A percentile compares a stretch with the other conserved stretches of the same genome.
Evolutionary conservation across 2,797 vertebrate species (phyloP).

Genomic region (Knipowitschia caucasica): DNA sequence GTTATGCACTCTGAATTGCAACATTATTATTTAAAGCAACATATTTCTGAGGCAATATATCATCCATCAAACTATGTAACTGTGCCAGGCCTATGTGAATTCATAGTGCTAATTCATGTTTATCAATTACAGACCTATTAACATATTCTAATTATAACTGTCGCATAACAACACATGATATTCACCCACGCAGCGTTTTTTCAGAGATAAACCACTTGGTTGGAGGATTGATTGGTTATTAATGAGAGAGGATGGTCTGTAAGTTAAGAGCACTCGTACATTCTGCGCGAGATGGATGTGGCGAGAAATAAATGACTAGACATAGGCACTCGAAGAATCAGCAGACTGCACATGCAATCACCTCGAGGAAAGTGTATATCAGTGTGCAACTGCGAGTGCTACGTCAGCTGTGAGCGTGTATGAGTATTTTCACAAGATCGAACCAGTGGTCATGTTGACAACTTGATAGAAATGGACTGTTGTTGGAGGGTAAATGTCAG

Average conservation of each 20-base stretch:
- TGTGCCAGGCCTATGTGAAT: no score
- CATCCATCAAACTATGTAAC: no score
- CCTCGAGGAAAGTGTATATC: not conserved
- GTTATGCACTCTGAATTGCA: no score
- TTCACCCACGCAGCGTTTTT: not conserved
- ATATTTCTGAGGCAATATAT: no score
- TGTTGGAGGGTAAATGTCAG: constrained; percentile 16
- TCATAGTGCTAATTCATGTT: not conserved
- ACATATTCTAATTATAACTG: not conserved
- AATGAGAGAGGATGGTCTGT: constrained; percentile 15
- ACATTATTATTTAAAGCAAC: no score
- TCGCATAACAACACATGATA: not conserved
- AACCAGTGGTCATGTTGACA: not conserved
- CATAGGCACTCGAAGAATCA: not conserved
- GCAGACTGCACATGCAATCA: not conserved
- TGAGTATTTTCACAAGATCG: not conserved
- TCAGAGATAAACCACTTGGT: not conserved
- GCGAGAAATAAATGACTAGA: constrained; percentile 11
- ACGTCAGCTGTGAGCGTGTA: not conserved
- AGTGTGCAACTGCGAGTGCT: not conserved
- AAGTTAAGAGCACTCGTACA: constrained; percentile 16
- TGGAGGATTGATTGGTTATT: constrained; percentile 17
- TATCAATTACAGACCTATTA: not conserved
- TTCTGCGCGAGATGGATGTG: constrained; percentile 15
- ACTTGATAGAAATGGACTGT: constrained; percentile 1